These are phyloP conservation scores for Venustaconcha ellipsiformis DNA, from an alignment of 1,140 invertebrate genomes.

Conservation along the genomic window DNA sequence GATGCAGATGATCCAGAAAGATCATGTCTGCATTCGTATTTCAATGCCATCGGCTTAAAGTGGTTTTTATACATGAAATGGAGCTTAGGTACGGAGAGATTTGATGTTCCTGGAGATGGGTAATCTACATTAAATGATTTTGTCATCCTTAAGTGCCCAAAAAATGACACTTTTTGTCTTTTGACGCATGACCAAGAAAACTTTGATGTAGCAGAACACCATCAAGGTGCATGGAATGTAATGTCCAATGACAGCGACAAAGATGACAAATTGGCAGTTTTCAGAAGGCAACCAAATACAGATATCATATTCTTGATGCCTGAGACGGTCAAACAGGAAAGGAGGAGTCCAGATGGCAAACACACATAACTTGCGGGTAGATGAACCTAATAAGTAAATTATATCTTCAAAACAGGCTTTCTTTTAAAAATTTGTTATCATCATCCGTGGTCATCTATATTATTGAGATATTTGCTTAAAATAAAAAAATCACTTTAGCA, in stretches of 20 bases:
- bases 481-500: too few species aligned
- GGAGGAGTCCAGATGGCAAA: conserved; percentile 34
- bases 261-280: conserved; percentile 32
- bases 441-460: too few species aligned
- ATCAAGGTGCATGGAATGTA: conserved; percentile 30
- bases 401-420: background rate
- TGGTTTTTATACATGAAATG: too few species aligned
- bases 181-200: conserved; percentile 18
- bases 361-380: conserved; percentile 15
- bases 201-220: conserved; percentile 31
- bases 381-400: background rate
- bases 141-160: too few species aligned
- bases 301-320: conserved; percentile 22
- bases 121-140: too few species aligned
- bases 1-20: too few species aligned
- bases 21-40: too few species aligned
- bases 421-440: too few species aligned
- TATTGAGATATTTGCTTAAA: too few species aligned
- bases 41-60: too few species aligned
- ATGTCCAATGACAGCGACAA: conserved; percentile 32
- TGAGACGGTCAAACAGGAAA: conserved; percentile 29
- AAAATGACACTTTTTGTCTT: background rate
- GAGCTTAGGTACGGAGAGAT: too few species aligned
- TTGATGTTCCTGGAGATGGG: too few species aligned
- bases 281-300: conserved; percentile 37